Conservation (phyloP, 2,797 vertebrate species). For the Lepilemur ruficaudatus region DNA sequence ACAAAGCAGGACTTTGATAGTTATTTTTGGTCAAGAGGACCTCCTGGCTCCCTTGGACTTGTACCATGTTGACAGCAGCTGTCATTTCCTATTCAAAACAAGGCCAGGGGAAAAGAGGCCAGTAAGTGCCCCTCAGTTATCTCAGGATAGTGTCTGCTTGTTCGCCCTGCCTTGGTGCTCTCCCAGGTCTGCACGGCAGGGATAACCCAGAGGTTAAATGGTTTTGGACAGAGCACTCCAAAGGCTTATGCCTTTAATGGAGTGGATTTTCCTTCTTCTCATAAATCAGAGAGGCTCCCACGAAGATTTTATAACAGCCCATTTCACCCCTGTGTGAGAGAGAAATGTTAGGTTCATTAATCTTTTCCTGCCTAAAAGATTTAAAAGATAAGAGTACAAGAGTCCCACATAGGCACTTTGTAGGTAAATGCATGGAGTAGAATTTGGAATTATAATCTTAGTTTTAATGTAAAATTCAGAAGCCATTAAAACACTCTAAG, state of each 20-base stretch:
- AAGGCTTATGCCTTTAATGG: background rate
- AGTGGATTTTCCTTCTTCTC: constrained; percentile 4
- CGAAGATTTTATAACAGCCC: background rate
- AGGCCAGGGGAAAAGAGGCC: background rate
- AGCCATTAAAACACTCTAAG: background rate
- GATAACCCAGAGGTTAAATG: background rate
- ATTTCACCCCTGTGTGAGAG: background rate
- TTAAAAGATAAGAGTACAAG: background rate
- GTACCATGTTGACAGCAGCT: background rate
- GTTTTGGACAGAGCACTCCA: background rate
- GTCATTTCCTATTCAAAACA: background rate
- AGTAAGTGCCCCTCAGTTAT: background rate
- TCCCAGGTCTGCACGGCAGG: background rate
- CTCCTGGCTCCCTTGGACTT: background rate
- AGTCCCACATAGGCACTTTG: background rate
- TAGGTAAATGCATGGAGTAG: background rate
- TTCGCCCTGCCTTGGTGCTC: background rate
- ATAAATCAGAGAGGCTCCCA: constrained; percentile 25
- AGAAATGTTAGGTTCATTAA: background rate
- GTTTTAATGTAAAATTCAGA: background rate
- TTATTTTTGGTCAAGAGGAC: background rate
- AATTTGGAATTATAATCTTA: background rate
- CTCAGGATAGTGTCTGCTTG: background rate
- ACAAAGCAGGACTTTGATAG: background rate
- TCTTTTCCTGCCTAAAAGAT: constrained; percentile 1